phyloP scores from a whole-genome alignment of 2,888 invertebrate species.

The Plebejus argus region DNA sequence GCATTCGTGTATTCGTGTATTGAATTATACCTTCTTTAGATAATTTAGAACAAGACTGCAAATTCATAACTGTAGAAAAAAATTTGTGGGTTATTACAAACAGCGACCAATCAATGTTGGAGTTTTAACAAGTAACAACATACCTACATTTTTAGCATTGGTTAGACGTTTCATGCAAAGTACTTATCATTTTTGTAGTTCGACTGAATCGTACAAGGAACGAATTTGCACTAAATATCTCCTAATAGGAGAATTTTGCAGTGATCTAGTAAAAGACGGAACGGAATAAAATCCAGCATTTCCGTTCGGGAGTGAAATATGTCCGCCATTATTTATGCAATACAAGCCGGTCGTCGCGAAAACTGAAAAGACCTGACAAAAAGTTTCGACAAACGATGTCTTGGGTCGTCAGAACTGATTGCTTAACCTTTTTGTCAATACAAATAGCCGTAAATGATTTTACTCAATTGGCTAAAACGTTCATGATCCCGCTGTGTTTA shows the following conservation, averaged over 20 bases:
- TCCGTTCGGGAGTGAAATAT: constrained; percentile 6
- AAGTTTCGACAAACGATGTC: constrained; percentile 10
- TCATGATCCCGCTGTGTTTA: background rate
- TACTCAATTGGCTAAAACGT: background rate
- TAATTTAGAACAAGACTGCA: too few species aligned
- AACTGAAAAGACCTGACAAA: constrained; percentile 20
- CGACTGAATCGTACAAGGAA: too few species aligned
- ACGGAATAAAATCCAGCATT: background rate
- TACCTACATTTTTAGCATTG: too few species aligned
- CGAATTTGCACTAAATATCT: background rate
- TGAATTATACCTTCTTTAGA: too few species aligned
- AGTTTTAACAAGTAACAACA: too few species aligned
- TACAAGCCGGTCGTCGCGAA: constrained; percentile 19
- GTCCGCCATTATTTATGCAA: constrained; percentile 14
- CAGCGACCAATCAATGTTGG: too few species aligned
- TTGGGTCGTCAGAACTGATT: constrained; percentile 1
- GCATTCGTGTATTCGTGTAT: too few species aligned
- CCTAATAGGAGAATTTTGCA: background rate
- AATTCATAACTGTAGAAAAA: too few species aligned
- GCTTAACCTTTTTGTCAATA: constrained; percentile 24
- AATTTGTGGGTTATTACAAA: too few species aligned
- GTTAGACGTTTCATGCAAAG: too few species aligned
- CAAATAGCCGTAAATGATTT: constrained; percentile 13
- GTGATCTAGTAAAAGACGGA: background rate
- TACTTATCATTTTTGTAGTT: too few species aligned